These are phyloP conservation scores for Salvelinus sp. DNA, from an alignment of 2,113 vertebrate species.

Conservation along the genomic window DNA sequence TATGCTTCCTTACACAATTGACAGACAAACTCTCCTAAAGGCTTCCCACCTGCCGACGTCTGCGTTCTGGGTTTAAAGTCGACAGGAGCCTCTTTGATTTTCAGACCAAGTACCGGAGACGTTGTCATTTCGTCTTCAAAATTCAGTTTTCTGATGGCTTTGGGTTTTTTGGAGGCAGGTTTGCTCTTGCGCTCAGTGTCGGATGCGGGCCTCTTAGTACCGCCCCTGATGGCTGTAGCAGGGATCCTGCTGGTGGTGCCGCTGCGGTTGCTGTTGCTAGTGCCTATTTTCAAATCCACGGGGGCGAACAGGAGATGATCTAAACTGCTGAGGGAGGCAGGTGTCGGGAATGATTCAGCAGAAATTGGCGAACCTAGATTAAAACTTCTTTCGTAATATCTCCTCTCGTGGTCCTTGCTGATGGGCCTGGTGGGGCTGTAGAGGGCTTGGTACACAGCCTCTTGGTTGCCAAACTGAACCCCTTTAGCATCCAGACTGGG, in stretches of 20 bases:
- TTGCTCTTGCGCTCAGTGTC: slow-evolving; percentile 73
- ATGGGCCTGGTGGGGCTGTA: slow-evolving; percentile 92
- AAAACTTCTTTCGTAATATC: slow-evolving; percentile 88
- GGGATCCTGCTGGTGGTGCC: slow-evolving; percentile 62
- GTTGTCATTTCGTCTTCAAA: slow-evolving; percentile 97
- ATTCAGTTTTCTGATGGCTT: slow-evolving; percentile 90
- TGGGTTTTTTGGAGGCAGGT: slow-evolving; percentile 84
- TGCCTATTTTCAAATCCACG: slow-evolving; percentile 81
- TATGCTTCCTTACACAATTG: slow-evolving; percentile 97
- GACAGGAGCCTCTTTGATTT: slow-evolving; percentile 93
- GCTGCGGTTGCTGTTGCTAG: slow-evolving; percentile 78
- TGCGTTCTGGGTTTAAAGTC: slow-evolving; percentile 77
- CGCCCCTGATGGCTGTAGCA: slow-evolving; percentile 58
- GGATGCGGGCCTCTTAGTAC: slow-evolving; percentile 72
- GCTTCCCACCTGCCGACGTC: slow-evolving; percentile 72
- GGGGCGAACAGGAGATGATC: slow-evolving; percentile 79
- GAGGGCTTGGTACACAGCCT: slow-evolving; percentile 81
- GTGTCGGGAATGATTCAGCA: slow-evolving; percentile 90
- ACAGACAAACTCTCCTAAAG: slow-evolving; percentile 94
- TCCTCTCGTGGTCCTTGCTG: slow-evolving; percentile 86
- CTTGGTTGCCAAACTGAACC: slow-evolving; percentile 86
- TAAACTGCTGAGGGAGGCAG: slow-evolving; percentile 78
- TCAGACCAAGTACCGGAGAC: slow-evolving; percentile 92
- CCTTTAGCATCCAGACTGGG: slow-evolving; percentile 67
- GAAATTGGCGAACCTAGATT: slow-evolving; percentile 91